These are phyloP conservation scores for Trachelipus rathkii DNA, from an alignment of 1,140 invertebrate genomes.

Conservation along the genomic window DNA sequence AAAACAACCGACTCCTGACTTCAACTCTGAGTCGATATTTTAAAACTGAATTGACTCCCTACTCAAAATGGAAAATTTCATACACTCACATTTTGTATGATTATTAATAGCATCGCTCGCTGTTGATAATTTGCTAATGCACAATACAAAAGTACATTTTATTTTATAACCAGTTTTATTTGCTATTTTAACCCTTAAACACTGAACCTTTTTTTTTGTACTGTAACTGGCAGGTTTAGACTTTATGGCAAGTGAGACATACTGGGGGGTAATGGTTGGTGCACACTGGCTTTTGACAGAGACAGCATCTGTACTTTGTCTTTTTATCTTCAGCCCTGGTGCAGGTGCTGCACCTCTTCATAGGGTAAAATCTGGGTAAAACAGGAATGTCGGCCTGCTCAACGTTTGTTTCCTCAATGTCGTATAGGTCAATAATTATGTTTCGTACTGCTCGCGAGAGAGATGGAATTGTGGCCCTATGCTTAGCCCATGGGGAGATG, in stretches of 20 bases:
- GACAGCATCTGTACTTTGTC: neutral
- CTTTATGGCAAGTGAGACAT: neutral
- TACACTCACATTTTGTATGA: too few species aligned
- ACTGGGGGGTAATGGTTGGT: neutral
- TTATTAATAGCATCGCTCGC: too few species aligned
- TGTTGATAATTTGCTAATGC: too few species aligned
- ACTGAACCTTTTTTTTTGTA: too few species aligned
- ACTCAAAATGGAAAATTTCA: too few species aligned
- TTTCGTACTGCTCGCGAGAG: neutral
- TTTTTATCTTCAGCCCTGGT: neutral
- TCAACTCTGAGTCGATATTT: too few species aligned
- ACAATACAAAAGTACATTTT: too few species aligned
- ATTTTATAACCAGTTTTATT: too few species aligned
- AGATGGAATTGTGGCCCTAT: neutral
- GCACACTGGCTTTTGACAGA: neutral
- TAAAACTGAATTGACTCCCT: too few species aligned
- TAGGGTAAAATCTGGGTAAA: neutral
- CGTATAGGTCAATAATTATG: neutral
- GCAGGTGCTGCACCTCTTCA: neutral
- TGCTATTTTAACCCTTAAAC: too few species aligned
- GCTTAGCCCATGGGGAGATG: slow-evolving; percentile 3
- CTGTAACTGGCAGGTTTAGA: too few species aligned
- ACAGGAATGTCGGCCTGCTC: neutral
- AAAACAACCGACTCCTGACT: too few species aligned
- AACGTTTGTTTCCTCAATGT: neutral